phyloP scores from a whole-genome alignment of 2,113 vertebrate genomes.

The Anser brachyrhynchus region DNA sequence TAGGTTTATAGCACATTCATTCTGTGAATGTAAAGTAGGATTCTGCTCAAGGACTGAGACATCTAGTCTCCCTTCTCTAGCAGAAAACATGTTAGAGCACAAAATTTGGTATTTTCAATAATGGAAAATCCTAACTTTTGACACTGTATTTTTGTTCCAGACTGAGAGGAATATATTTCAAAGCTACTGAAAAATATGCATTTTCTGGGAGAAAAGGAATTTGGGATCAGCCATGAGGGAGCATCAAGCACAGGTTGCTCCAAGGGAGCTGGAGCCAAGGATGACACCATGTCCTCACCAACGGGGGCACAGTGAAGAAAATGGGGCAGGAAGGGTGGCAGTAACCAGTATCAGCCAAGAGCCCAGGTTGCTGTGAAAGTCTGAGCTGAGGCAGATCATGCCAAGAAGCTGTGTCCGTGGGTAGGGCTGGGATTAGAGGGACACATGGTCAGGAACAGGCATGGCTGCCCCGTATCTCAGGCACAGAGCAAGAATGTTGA shows the following conservation, averaged over 20 bases:
- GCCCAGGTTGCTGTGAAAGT: not conserved
- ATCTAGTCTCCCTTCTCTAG: not conserved
- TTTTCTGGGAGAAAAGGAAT: not conserved
- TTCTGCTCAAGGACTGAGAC: not conserved
- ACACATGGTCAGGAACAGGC: accelerated
- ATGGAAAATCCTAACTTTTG: not conserved
- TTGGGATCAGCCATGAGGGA: accelerated
- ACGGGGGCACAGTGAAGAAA: no score
- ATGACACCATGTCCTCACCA: accelerated
- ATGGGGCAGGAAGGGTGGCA: no score
- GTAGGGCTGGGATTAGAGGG: not conserved
- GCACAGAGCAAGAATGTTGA: not conserved
- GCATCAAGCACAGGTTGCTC: not conserved
- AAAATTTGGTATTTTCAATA: not conserved
- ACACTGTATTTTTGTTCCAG: not conserved
- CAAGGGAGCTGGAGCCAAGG: not conserved
- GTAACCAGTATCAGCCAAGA: not conserved
- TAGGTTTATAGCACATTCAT: not conserved
- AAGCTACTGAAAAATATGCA: not conserved
- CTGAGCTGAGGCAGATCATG: not conserved
- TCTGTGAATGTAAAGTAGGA: not conserved
- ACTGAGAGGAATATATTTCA: not conserved
- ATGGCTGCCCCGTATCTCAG: not conserved
- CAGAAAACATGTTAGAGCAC: not conserved
- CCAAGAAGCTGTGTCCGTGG: not conserved